phyloP scores from a whole-genome alignment of 2,113 vertebrate genomes.

The Agelaius tricolor region DNA sequence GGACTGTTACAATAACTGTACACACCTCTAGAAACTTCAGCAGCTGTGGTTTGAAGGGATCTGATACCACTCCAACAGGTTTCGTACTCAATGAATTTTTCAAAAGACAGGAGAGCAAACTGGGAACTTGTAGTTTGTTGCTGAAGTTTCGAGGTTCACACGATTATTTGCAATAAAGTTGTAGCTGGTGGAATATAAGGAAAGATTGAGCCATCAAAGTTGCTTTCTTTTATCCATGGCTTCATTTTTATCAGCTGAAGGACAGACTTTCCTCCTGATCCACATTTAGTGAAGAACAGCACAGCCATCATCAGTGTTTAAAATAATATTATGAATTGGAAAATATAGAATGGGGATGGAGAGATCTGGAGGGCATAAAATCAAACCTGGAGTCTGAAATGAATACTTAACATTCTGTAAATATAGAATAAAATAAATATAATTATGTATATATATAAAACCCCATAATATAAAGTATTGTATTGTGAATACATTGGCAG shows the following conservation, averaged over 20 bases:
- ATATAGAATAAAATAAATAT: not conserved
- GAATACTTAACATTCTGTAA: not conserved
- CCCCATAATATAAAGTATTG: not conserved
- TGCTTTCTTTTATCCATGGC: not conserved
- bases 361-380: not conserved
- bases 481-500: not conserved
- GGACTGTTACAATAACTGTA: no score
- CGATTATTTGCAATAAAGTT: not conserved
- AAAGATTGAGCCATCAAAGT: not conserved
- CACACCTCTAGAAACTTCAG: not conserved
- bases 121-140: not conserved
- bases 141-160: not conserved
- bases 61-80: not conserved
- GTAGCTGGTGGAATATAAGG: not conserved
- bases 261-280: not conserved
- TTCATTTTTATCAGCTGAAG: not conserved
- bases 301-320: not conserved
- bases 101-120: not conserved
- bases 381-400: not conserved
- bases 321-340: not conserved
- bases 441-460: not conserved
- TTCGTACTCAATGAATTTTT: not conserved
- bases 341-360: not conserved
- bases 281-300: not conserved
- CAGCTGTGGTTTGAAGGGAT: not conserved